These are phyloP conservation scores for Enteromius fasciolatus DNA, from an alignment of 2,797 vertebrate species.

Conservation along the genomic window DNA sequence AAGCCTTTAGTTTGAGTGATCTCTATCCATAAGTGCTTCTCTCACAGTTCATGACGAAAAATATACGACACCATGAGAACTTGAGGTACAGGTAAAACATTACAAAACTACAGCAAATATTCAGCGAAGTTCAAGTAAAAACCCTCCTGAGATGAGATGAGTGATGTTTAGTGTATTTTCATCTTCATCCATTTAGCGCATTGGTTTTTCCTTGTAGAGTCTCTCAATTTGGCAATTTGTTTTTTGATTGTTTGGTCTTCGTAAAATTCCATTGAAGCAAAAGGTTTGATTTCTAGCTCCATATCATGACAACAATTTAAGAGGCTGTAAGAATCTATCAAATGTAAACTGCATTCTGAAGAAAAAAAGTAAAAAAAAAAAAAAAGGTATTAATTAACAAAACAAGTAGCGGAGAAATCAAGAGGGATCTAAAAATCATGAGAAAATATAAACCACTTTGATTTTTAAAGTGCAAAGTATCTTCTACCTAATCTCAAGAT, in stretches of 20 bases:
- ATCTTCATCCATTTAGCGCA: slow-evolving; percentile 37
- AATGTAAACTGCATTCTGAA: slow-evolving; percentile 75
- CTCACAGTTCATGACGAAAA: slow-evolving; percentile 23
- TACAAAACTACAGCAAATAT: slow-evolving; percentile 66
- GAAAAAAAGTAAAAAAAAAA: slow-evolving; percentile 62
- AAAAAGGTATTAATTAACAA: slow-evolving; percentile 48
- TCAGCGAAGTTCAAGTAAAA: slow-evolving; percentile 76
- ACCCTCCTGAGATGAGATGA: slow-evolving; percentile 66
- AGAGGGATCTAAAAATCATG: slow-evolving; percentile 69
- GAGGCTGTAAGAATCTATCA: slow-evolving; percentile 74
- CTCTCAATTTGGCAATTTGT: slow-evolving; percentile 47
- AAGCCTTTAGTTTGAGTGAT: slow-evolving; percentile 14
- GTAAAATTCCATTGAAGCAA: slow-evolving; percentile 69
- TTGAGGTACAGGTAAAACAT: slow-evolving; percentile 73
- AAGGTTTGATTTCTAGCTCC: slow-evolving; percentile 70
- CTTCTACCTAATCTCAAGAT: slow-evolving; percentile 70
- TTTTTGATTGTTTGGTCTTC: slow-evolving; percentile 80
- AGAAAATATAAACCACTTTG: slow-evolving; percentile 67
- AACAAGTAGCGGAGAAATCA: slow-evolving; percentile 68
- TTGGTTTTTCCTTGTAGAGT: slow-evolving; percentile 61
- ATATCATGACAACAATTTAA: slow-evolving; percentile 68
- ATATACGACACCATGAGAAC: slow-evolving; percentile 16
- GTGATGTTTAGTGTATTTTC: slow-evolving; percentile 56
- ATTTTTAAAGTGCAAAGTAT: slow-evolving; percentile 81
- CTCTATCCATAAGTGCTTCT: slow-evolving; percentile 62